phyloP scores from a whole-genome alignment of 2,888 invertebrate genomes.

The Drosophila engyochracea region DNA sequence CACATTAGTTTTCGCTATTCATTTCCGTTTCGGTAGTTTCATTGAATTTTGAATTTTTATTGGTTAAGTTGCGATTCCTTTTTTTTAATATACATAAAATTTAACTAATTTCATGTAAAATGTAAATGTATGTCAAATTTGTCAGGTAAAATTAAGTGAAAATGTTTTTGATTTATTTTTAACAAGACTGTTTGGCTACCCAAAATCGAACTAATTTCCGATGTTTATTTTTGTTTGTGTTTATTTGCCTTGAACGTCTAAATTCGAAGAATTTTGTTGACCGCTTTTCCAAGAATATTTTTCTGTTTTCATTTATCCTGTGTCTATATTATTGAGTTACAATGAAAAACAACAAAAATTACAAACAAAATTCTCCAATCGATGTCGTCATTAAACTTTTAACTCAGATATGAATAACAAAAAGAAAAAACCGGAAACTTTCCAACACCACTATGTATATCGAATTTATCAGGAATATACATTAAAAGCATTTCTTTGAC shows the following conservation, averaged over 20 bases:
- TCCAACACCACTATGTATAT: slow-evolving; percentile 1
- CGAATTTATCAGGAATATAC: slow-evolving; percentile 15
- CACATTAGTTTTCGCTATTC: not conserved
- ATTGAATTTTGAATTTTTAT: not conserved
- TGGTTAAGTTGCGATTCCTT: not conserved
- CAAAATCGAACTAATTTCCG: not conserved
- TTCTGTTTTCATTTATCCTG: not conserved
- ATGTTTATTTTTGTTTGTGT: not conserved
- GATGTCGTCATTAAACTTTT: not conserved
- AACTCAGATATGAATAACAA: not conserved
- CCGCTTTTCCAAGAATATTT: not conserved
- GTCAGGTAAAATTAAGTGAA: not conserved
- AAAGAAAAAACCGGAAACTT: not conserved
- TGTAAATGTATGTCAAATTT: not conserved
- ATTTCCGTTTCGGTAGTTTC: not conserved
- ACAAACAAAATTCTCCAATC: not conserved
- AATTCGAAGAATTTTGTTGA: not conserved
- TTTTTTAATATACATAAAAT: not conserved
- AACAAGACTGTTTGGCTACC: not conserved
- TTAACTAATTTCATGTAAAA: not conserved
- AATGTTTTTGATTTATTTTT: not conserved
- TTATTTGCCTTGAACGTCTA: not conserved
- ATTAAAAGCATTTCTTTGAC: slow-evolving; percentile 54
- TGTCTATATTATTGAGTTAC: not conserved
- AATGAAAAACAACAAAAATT: not conserved